Evolutionary conservation across 2,888 invertebrate genomes (phyloP), one percentile per base, ranked within the genome.

Genomic region (Pinctada fucata): DNA sequence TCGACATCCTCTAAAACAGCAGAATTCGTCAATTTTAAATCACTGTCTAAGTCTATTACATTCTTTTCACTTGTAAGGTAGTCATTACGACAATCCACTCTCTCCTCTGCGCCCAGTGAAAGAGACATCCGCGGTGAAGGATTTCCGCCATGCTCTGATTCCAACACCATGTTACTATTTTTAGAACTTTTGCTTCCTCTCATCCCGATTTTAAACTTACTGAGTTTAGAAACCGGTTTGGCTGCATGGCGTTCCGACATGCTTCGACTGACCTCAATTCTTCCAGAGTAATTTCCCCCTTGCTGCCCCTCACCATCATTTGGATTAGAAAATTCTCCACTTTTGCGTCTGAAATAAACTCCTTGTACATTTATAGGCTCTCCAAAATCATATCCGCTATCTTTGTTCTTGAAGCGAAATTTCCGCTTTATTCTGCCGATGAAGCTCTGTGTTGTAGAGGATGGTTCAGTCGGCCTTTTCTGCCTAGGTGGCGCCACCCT

Each of bases 351-450:
- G 48, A 80, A 80, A 13, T 75, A 78, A 2, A 80, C 68, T 3
- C 80, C 77, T 48, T 80, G 73, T 13, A 80, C 78, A 76, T 58
- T 72, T 10, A 65, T 52, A 48, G 72, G 16, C 4, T 58, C 72
- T 45, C 70, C 76, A 45, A 76, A 77, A 8, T 80, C 80, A 13
- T 84, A 79, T 48, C 84, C 85, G 72, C 84, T 83, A 6, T 82
- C 85, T 75, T 83, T 84, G 70, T 81, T 85, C 63, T 82, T 79
- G 3, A 86, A 49, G 10, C 84, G 67, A 58, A 87, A 83, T 64
- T 82, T 81, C 47, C 82, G 72, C 47, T 80, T 82, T 3, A 87
- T 80, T 72, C 81, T 82, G 2, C 84, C 74, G 48, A 87, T 83
- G 45, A 87, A 79, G n/a, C 85, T 83, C 47, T 79, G 81, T 69